phyloP scores from a whole-genome alignment of 2,113 vertebrate species.

The Archocentrus centrarchus region DNA sequence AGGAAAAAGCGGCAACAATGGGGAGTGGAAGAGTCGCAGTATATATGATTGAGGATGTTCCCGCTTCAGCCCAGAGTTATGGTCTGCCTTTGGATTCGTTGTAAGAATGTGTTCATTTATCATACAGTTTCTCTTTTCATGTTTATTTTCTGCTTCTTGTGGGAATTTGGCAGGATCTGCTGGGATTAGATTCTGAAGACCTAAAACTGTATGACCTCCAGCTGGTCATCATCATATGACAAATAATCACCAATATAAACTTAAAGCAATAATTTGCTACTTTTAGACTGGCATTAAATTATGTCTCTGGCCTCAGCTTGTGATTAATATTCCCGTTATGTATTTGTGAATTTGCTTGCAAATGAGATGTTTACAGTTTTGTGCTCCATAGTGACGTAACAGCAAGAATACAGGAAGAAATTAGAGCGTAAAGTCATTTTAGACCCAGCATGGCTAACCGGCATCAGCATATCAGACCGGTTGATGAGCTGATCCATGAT shows the following conservation, averaged over 20 bases:
- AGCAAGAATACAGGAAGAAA: background rate
- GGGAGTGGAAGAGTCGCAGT: background rate
- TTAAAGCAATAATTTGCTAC: background rate
- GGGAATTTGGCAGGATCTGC: conserved; percentile 16
- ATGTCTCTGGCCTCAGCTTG: background rate
- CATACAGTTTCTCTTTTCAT: background rate
- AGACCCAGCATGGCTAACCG: background rate
- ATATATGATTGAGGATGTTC: background rate
- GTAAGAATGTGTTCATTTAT: background rate
- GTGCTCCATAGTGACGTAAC: no score
- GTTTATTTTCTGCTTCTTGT: conserved; percentile 24
- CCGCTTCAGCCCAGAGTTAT: conserved; percentile 5
- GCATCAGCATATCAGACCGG: conserved; percentile 3
- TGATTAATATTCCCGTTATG: conserved; percentile 15
- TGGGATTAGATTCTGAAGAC: conserved; percentile 11
- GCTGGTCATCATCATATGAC: conserved; percentile 30
- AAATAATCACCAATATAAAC: conserved; percentile 49
- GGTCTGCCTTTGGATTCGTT: conserved; percentile 22
- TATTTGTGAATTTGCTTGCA: background rate
- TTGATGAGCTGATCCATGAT: conserved; percentile 27
- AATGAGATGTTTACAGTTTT: no score
- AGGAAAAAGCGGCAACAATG: conserved; percentile 23
- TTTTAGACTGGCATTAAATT: background rate
- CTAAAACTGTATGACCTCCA: conserved; percentile 25
- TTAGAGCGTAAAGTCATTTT: conserved; percentile 1